Percentiles rank a stretch among this genome's conserved stretches.
These are phyloP conservation scores for Elephantulus edwardii DNA, from an alignment of 2,113 vertebrate species.

Conservation along the genomic window DNA sequence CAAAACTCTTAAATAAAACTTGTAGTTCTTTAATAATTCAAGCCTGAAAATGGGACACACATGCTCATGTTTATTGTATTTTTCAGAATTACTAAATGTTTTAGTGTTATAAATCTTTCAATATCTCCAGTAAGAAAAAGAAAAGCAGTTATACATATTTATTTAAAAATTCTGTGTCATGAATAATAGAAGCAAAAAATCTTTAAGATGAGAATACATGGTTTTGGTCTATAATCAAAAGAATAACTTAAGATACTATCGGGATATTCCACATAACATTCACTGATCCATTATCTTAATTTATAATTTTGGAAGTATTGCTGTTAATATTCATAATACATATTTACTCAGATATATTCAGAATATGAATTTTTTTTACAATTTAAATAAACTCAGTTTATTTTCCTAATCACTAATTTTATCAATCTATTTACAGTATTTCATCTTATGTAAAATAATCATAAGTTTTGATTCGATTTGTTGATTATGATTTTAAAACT, in stretches of 20 bases:
- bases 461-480: background rate
- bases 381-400: slow-evolving; percentile 25
- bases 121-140: background rate
- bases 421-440: background rate
- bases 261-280: background rate
- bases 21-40: background rate
- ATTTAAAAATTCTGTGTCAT: background rate
- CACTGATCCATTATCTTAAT: background rate
- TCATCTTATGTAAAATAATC: background rate
- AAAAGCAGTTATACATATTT: background rate
- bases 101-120: background rate
- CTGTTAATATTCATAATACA: background rate
- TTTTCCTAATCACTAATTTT: slow-evolving; percentile 8
- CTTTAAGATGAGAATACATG: background rate
- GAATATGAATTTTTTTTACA: background rate
- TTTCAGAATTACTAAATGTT: slow-evolving; percentile 10
- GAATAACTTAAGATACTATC: background rate
- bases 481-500: background rate
- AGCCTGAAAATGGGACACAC: background rate
- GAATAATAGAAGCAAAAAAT: background rate
- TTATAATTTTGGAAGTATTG: slow-evolving; percentile 46
- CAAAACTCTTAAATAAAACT: background rate
- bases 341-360: slow-evolving; percentile 10
- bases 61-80: background rate
- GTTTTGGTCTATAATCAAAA: background rate